A percentile compares a stretch with the other conserved stretches of the same genome.
Conservation (phyloP, 2,888 invertebrate species). For the Pristionchus exspectatus region DNA sequence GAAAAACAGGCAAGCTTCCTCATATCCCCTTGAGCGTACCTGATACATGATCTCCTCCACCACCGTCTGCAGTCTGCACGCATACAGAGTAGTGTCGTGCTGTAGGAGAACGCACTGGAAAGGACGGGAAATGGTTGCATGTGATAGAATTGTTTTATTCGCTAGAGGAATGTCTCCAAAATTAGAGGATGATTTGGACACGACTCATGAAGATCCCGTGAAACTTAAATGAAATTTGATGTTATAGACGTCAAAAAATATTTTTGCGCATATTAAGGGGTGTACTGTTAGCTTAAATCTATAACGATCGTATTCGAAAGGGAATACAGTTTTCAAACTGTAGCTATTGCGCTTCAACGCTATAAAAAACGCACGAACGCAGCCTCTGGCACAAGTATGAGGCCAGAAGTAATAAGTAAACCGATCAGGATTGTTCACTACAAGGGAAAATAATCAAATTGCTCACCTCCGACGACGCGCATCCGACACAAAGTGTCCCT, state of each 20-base stretch:
- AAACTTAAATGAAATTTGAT: too few species aligned
- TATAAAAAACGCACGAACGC: neutral
- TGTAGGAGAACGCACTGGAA: conserved; percentile 35
- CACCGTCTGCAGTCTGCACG: neutral
- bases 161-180: too few species aligned
- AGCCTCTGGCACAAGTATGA: neutral
- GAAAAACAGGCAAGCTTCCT: too few species aligned
- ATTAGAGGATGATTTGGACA: neutral
- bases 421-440: too few species aligned
- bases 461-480: conserved; percentile 3
- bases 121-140: neutral
- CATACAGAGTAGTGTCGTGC: conserved; percentile 40
- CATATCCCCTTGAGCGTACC: neutral
- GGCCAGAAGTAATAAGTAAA: too few species aligned
- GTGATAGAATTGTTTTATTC: too few species aligned
- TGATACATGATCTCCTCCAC: conserved; percentile 45
- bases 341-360: neutral
- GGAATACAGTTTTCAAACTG: neutral
- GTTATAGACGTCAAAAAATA: too few species aligned
- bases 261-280: too few species aligned
- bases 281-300: too few species aligned
- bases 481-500: conserved; percentile 42
- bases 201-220: too few species aligned
- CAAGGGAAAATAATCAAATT: too few species aligned
- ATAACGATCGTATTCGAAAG: neutral